phyloP scores from a whole-genome alignment of 2,797 vertebrate species.

The Phylloscopus collybita region DNA sequence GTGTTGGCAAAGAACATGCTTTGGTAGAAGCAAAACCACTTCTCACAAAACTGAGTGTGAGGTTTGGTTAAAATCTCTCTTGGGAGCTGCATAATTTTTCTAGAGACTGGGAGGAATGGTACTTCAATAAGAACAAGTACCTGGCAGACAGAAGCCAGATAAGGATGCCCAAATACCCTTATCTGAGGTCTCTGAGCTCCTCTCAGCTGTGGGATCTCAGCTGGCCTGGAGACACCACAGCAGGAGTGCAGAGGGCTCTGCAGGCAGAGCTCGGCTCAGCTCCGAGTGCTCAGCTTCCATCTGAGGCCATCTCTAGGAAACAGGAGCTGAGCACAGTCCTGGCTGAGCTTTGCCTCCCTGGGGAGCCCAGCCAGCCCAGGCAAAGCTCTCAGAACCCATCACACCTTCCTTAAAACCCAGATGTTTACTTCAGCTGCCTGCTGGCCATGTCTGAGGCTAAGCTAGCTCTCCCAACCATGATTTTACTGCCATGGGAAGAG shows the following conservation, averaged over 20 bases:
- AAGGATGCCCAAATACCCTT: background rate
- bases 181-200: background rate
- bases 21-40: background rate
- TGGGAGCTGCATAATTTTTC: background rate
- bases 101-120: background rate
- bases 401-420: background rate
- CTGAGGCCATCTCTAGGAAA: background rate
- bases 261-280: background rate
- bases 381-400: background rate
- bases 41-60: background rate
- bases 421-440: background rate
- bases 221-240: background rate
- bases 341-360: background rate
- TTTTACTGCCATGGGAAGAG: background rate
- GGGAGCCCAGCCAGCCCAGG: background rate
- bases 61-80: background rate
- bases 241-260: background rate
- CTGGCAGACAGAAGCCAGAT: background rate
- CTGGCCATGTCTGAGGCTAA: background rate
- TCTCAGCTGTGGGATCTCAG: background rate
- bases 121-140: background rate
- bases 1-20: background rate
- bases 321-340: background rate
- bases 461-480: background rate
- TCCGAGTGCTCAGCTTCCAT: fast-evolving